These are phyloP conservation scores for Pleuronectes platessa DNA, from an alignment of 2,113 vertebrate species.

Conservation along the genomic window DNA sequence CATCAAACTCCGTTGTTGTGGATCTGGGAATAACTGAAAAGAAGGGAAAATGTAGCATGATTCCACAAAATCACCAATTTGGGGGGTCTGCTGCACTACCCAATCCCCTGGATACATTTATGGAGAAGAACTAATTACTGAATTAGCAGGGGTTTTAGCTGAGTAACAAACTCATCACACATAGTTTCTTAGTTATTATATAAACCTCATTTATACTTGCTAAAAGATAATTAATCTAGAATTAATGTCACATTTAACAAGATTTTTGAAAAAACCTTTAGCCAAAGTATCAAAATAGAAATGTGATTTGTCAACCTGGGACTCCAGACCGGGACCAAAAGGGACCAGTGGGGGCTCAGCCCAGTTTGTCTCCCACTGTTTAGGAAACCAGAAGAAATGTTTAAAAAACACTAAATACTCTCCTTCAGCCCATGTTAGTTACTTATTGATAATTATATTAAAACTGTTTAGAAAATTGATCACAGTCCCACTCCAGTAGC, in stretches of 20 bases:
- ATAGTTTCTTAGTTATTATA: constrained; percentile 43
- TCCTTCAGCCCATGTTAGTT: constrained; percentile 2
- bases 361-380: neutral
- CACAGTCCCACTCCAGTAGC: no score
- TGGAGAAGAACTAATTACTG: constrained; percentile 42
- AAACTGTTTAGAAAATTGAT: no score
- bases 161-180: constrained; percentile 51
- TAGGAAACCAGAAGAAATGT: neutral
- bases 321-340: constrained; percentile 3
- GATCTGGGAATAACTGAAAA: neutral
- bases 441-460: neutral
- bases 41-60: constrained; percentile 4
- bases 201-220: constrained; percentile 42
- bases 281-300: constrained; percentile 44
- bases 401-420: neutral
- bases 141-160: constrained; percentile 51
- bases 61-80: constrained; percentile 20
- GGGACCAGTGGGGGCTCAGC: constrained; percentile 12
- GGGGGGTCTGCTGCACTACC: constrained; percentile 27
- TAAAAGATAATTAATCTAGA: constrained; percentile 38
- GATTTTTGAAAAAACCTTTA: constrained; percentile 53
- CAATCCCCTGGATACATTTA: constrained; percentile 19
- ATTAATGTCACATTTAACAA: constrained; percentile 47
- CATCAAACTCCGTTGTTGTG: neutral
- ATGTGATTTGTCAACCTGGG: constrained; percentile 46